Base-by-base conservation (phyloP, 2,888 invertebrate species). In the Caenorhabditis sinica region DNA sequence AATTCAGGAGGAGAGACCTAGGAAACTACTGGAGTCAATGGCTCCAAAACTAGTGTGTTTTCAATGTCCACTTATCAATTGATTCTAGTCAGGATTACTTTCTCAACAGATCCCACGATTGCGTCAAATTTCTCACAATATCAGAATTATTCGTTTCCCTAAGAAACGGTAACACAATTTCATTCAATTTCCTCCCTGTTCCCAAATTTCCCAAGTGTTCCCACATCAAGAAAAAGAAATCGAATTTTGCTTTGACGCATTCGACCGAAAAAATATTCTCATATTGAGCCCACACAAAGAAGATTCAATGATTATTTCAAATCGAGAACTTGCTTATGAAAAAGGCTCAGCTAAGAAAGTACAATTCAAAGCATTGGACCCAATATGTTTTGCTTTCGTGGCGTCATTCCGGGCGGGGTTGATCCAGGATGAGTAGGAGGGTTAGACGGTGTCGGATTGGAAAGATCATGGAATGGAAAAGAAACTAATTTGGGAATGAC, bases 361-460 rank as follows among this genome's bases (percentile, higher is more conserved):
- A 23, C 43, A 25, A 36, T 1, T 2, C 9, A n/a, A n/a, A n/a
- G n/a, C 8, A 23, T 23, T 23, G 0, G 4, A 20, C 9, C 4
- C 36, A 43, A 36, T 23, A 43, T 43, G 43, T 40, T 63, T 63
- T 63, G 63, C 63, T 63, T 63, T 63, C 25, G 8, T 43, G 63
- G 17, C 63, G 63, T 63, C 43, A 63, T 43, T 23, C 17, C 43
- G 23, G 20, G 30, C 17, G 43, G 25, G 25, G 40, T 63, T 63
- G 43, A 63, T 43, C 63, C 43, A 6, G 43, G 40, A 43, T 61
- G 49, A 49, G 23, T 43, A 15, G 28, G 30, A 20, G 13, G 25
- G 28, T 63, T 25, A 63, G 25, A 23, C 6, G 61, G 36, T 33
- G 33, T 36, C n/a, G 40, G 43, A 63, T 43, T 63, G 13, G 25